Percentiles rank a stretch among this genome's conserved stretches.
These are phyloP conservation scores for Neosilurus mollespiculum DNA, from an alignment of 2,797 vertebrate genomes.

Conservation along the genomic window DNA sequence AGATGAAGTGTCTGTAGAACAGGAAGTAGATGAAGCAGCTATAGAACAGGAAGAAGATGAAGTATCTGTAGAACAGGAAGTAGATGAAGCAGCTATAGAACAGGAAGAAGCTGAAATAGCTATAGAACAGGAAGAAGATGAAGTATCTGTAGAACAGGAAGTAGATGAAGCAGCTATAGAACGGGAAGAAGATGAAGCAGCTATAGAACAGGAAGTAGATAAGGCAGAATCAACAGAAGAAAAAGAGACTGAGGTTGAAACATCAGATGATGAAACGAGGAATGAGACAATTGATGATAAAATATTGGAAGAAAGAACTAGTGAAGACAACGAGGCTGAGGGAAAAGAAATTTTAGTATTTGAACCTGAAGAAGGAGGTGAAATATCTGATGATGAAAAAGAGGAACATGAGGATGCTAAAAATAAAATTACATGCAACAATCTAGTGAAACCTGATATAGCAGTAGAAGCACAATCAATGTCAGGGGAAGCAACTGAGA, in stretches of 20 bases:
- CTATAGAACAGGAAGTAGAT: not conserved
- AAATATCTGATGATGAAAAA: not conserved
- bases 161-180: too few species aligned
- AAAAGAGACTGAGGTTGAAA: not conserved
- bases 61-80: too few species aligned
- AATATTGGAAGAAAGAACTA: not conserved
- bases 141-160: too few species aligned
- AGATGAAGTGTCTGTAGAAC: too few species aligned
- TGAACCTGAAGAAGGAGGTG: not conserved
- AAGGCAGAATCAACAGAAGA: not conserved
- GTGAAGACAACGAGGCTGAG: not conserved
- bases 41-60: too few species aligned
- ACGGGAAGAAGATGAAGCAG: too few species aligned
- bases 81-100: too few species aligned
- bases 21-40: too few species aligned
- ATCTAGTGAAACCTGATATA: not conserved
- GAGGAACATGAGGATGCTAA: conserved; percentile 1
- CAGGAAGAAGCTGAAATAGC: too few species aligned
- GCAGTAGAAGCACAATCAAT: not conserved
- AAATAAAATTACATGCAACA: not conserved
- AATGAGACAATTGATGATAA: not conserved
- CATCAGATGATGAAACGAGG: not conserved
- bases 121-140: too few species aligned
- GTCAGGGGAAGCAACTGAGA: not conserved
- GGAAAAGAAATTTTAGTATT: not conserved